Evolutionary conservation across 2,113 vertebrate genomes (phyloP), one percentile per base, ranked within the genome.

Genomic region (Fregetta grallaria): DNA sequence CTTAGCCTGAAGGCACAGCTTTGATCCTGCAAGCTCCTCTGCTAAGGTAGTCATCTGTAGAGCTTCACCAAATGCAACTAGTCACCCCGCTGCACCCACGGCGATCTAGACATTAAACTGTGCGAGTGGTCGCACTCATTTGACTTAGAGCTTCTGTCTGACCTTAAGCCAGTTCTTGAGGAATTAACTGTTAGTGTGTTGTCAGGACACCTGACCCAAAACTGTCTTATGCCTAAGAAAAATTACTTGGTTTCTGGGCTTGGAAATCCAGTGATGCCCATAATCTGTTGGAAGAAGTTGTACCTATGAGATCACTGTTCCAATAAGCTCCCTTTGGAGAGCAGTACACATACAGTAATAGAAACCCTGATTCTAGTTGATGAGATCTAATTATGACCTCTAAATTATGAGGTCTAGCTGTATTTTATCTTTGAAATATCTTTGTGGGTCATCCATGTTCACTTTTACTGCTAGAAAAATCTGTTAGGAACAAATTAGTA

Each of bases 1-100:
- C 25, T 76, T 72, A 72, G 83, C 96, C 91, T 21, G 45, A n/a
- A 75, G 90, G 71, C 75, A 59, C 29, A 70, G 91, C 91, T 95
- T 94, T 94, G 80, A 89, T 94, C 73, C 77, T 87, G 58, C 61
- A 61, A 40, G 56, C 80, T 72, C 55, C 72, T 91, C 44, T 44
- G 78, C 58, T 53, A 62, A 67, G 36, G 59, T 55, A 11, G 2
- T 30, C 50, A 36, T 36, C 71, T 85, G 59, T 23, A 29, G 83
- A 78, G 59, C 42, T 34, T n/a, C 58, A 61, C 34, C 70, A 25
- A 62, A 15, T 6, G 75, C 2, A 91, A 3, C 74, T 68, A 10
- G 70, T 21, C 59, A 27, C 40, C 45, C 21, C 13, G 11, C 27
- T 66, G 67, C 30, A 55, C n/a, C 62, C 47, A 13, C 0, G 2